These are phyloP conservation scores for Neuroscelio doddi DNA, from an alignment of 2,888 invertebrate genomes.

Conservation along the genomic window DNA sequence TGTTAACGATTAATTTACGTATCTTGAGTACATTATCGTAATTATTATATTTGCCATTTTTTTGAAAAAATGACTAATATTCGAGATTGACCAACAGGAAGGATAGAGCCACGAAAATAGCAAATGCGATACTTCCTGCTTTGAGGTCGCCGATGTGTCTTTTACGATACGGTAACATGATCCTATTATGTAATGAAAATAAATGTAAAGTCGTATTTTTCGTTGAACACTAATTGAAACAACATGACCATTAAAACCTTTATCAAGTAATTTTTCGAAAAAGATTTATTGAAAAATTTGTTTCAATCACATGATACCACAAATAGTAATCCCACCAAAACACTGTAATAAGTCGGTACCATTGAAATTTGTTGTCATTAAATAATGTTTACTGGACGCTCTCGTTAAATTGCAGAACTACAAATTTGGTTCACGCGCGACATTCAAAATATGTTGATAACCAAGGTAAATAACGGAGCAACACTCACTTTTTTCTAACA, in stretches of 20 bases:
- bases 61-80: conserved; percentile 11
- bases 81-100: conserved; percentile 28
- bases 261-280: no score
- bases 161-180: conserved; percentile 52
- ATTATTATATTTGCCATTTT: no score
- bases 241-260: no score
- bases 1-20: no score
- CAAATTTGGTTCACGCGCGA: neutral
- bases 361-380: no score
- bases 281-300: no score
- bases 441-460: neutral
- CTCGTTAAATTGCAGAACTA: no score
- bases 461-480: neutral
- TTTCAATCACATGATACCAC: no score
- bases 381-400: no score
- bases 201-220: conserved; percentile 7
- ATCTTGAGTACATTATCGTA: no score
- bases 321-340: no score
- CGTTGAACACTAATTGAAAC: conserved; percentile 1
- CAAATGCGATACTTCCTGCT: conserved; percentile 46
- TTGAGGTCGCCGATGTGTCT: conserved; percentile 23
- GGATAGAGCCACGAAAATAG: conserved; percentile 46
- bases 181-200: conserved; percentile 53
- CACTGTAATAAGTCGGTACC: no score
- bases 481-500: conserved; percentile 70